Evolutionary conservation across 2,113 vertebrate species (phyloP).

Genomic region (Serranochromis macrocephalus): DNA sequence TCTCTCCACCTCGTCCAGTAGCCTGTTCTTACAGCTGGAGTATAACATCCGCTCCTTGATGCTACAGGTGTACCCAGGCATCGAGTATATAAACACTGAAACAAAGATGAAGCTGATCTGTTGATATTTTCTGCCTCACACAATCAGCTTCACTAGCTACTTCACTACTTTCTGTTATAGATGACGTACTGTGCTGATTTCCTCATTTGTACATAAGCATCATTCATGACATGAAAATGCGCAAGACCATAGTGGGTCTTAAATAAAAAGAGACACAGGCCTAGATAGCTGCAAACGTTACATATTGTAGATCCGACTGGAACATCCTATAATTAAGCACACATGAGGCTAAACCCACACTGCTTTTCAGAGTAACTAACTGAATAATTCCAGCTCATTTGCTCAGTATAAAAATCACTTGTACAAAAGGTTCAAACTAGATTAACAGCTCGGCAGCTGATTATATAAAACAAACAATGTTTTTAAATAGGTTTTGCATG

Average conservation of each 20-base stretch:
- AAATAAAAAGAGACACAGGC: background rate
- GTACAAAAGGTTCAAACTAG: background rate
- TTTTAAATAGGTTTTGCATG: background rate
- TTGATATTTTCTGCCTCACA: background rate
- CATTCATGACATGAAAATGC: background rate
- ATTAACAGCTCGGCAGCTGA: background rate
- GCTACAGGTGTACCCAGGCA: constrained; percentile 97
- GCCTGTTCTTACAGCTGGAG: constrained; percentile 96
- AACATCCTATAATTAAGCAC: background rate
- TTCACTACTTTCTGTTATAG: background rate
- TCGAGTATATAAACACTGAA: constrained; percentile 97
- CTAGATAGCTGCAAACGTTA: background rate
- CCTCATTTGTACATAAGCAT: background rate
- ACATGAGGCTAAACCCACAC: background rate
- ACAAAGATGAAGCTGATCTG: background rate
- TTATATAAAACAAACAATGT: background rate
- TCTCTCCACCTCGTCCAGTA: constrained; percentile 89
- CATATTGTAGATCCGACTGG: background rate
- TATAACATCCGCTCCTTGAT: constrained; percentile 98
- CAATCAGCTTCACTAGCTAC: background rate
- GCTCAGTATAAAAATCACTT: rapidly evolving
- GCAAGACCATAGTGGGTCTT: background rate
- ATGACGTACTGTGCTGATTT: background rate
- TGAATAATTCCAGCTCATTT: background rate
- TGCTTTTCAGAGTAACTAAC: background rate